Evolutionary conservation across 2,113 vertebrate genomes (phyloP).

Genomic region (Oxygymnocypris stewartii): DNA sequence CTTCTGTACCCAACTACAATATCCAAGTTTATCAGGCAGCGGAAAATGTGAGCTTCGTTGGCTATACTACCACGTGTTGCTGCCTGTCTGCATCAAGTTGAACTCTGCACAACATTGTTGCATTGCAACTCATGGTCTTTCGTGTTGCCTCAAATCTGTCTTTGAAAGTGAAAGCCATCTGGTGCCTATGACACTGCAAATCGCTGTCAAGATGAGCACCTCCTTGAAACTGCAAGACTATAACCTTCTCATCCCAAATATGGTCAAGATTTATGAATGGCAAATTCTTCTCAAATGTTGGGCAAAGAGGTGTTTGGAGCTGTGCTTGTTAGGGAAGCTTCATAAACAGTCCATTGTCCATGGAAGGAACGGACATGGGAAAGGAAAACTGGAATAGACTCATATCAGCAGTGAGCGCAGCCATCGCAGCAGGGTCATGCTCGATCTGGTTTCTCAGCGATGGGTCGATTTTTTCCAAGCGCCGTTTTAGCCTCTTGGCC

Average conservation of each 20-base stretch:
- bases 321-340: constrained; percentile 70
- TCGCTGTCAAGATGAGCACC: background rate
- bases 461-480: constrained; percentile 97
- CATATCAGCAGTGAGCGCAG: constrained; percentile 93
- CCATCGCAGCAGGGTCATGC: constrained; percentile 94
- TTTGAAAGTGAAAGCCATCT: background rate
- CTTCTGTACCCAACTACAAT: background rate
- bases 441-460: constrained; percentile 94
- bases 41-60: background rate
- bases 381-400: constrained; percentile 90
- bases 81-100: constrained; percentile 11
- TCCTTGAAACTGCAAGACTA: background rate
- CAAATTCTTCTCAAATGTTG: background rate
- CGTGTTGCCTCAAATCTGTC: background rate
- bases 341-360: constrained; percentile 88
- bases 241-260: background rate
- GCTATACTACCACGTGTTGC: background rate
- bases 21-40: background rate
- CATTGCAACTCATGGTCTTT: background rate
- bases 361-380: constrained; percentile 84
- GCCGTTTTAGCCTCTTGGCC: constrained; percentile 92
- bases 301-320: background rate
- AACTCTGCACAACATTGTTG: background rate
- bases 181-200: background rate
- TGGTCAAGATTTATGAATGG: background rate